Conservation (phyloP, 2,888 invertebrate genomes). For the Dryococelus australis region DNA sequence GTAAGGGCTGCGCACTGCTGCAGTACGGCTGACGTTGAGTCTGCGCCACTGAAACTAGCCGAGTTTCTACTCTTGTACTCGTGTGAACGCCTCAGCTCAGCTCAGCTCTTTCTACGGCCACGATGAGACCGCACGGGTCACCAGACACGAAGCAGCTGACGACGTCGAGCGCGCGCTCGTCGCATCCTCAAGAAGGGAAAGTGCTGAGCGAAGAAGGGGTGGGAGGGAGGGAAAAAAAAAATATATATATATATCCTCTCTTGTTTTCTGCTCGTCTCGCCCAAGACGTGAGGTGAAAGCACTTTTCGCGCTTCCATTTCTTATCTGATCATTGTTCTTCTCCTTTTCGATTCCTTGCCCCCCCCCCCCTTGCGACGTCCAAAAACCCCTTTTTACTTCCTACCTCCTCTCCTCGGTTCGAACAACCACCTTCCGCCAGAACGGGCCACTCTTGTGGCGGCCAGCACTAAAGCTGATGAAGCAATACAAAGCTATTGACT, state of each 20-base stretch:
- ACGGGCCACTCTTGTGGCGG: neutral
- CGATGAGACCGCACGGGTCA: neutral
- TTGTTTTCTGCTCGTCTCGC: neutral
- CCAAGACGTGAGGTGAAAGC: constrained; percentile 1
- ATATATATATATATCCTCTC: constrained; percentile 7
- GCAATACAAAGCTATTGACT: neutral
- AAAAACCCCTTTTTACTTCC: neutral
- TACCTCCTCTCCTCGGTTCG: too few relatives aligned
- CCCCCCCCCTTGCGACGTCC: neutral
- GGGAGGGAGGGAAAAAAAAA: neutral
- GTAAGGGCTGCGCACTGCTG: too few relatives aligned
- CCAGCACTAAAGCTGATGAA: neutral
- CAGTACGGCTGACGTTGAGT: too few relatives aligned
- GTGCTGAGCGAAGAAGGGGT: too few relatives aligned
- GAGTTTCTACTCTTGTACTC: neutral
- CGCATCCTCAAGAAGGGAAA: too few relatives aligned
- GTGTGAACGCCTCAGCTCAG: neutral
- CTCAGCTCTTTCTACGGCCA: neutral
- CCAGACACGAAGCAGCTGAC: neutral
- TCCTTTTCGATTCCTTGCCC: neutral
- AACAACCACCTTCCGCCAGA: neutral
- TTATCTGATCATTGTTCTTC: constrained; percentile 4
- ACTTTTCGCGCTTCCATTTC: constrained; percentile 12
- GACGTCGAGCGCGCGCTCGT: neutral
- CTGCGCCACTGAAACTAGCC: too few relatives aligned